phyloP scores from a whole-genome alignment of 2,113 vertebrate genomes.

The Hippotragus niger region DNA sequence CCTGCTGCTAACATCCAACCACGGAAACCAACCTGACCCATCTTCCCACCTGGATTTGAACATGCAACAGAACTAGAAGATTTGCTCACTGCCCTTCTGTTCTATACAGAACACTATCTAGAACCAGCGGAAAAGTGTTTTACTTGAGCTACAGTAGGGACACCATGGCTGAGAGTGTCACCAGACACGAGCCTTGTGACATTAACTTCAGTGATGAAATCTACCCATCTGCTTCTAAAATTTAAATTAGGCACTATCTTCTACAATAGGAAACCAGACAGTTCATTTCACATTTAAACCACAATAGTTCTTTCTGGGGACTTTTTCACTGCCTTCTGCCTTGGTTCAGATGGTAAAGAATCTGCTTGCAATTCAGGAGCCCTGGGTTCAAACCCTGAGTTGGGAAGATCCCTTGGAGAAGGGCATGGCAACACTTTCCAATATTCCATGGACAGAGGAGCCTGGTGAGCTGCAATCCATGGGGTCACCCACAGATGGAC shows the following conservation, averaged over 20 bases:
- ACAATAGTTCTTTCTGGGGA: neutral
- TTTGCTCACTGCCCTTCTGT: neutral
- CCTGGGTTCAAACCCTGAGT: neutral
- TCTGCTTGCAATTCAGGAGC: neutral
- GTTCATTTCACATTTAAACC: neutral
- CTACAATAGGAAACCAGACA: neutral
- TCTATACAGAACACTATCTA: neutral
- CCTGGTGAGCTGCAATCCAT: neutral
- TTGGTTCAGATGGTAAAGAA: neutral
- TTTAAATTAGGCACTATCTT: neutral
- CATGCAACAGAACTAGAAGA: neutral
- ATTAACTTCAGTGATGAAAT: neutral
- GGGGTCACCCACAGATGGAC: neutral
- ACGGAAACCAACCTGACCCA: neutral
- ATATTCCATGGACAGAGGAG: neutral
- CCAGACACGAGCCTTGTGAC: neutral
- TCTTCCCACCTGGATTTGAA: neutral
- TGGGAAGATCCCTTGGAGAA: neutral
- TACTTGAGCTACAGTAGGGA: neutral
- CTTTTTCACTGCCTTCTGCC: too few species aligned
- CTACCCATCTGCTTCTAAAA: neutral
- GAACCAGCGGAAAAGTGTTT: neutral
- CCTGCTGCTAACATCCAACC: rapidly evolving
- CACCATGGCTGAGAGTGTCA: neutral
- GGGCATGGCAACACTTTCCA: neutral